Conservation (phyloP, 30 jellyfish, hydroid and myxozoan genomes). For the Chrysaora quinquecirrha region DNA sequence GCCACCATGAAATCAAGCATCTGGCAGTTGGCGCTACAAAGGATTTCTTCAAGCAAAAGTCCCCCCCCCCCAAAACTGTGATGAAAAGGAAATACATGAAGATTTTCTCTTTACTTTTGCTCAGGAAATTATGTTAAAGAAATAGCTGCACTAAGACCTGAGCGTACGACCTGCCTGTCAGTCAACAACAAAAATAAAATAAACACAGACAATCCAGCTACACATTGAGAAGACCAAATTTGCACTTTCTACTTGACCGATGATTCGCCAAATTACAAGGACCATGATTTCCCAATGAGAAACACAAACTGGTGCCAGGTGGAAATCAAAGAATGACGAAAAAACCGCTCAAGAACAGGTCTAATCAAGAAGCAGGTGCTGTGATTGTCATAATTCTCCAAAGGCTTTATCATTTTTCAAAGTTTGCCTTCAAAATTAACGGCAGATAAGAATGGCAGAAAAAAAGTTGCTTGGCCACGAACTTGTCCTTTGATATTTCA, state of each 20-base stretch:
- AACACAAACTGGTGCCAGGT: no score
- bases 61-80: background rate
- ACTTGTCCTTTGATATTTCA: background rate
- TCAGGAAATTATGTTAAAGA: constrained; percentile 6
- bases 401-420: background rate
- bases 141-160: no score
- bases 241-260: background rate
- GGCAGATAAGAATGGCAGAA: background rate
- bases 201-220: no score
- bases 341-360: no score
- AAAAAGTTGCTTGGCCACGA: constrained; percentile 7
- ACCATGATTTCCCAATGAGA: background rate
- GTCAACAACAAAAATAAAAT: no score
- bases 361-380: background rate
- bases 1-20: background rate
- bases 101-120: background rate
- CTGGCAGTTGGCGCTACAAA: background rate
- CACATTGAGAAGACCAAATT: background rate
- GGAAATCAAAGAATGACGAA: no score
- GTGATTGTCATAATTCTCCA: background rate
- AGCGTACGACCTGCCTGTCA: no score
- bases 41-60: background rate
- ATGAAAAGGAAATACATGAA: no score
- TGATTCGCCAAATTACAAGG: background rate
- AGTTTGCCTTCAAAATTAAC: background rate